Base-by-base conservation (phyloP, 2,888 invertebrate genomes). In the Marasmarcha lunaedactyla region DNA sequence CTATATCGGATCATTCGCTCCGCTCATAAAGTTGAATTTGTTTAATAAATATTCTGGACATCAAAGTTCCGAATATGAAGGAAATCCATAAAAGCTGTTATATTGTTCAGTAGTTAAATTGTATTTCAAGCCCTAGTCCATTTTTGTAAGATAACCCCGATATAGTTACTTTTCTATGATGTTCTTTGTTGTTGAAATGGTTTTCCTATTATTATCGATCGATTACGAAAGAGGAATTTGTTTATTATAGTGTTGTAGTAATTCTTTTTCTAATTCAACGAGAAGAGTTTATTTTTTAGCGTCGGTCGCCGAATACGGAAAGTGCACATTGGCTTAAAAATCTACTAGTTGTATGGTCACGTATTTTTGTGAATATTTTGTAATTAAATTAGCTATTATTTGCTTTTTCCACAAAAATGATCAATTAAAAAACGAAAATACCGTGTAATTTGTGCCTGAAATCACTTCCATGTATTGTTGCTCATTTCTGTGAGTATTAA, bases 401-500 rank as follows among this genome's bases (percentile, higher is more conserved):
- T 30, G 11, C 2, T 30, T 30, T 6, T 11, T 30, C 6, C 30
- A 30, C 46, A 55, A 59, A 54, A 53, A 63, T 63, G 61, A 20
- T 20, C 20, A 30, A 30, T 30, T 30, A 30, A 30, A 30, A 30
- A 10, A 30, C 30, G 4, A 30, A 30, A 30, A 3, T 30, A 7
- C 30, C 30, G 3, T 11, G 30, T 30, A n/a, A 30, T 30, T 30
- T 51, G 49, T 62, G 55, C 61, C 61, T 55, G 58, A 63, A 54
- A 55, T 55, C 58, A 69, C 72, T 71, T 79, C 83, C 74, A 84
- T 84, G 84, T 84, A 84, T 78, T 84, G 84, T 83, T 84, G 84
- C 62, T 84, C 84, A 46, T 78, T 84, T 57, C 78, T 84, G 84
- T 84, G 59, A 84, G 84, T 84, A 60, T 51, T 47, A 44, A 27